A percentile compares a stretch with the other conserved stretches of the same genome.
phyloP scores from a whole-genome alignment of 2,888 invertebrate species.

The Ischnus inquisitorius region DNA sequence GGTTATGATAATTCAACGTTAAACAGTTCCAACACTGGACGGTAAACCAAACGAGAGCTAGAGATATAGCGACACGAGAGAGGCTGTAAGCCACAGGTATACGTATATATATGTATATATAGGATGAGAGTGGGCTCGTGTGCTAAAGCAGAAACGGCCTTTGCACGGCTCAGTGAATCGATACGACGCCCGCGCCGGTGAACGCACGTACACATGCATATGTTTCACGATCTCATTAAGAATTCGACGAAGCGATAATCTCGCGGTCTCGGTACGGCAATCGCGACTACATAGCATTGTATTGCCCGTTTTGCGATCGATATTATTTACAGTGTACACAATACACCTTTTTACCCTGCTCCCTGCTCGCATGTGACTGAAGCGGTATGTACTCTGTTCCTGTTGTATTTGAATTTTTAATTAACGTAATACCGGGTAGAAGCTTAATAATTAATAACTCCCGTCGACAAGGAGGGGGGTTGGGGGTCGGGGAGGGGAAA shows the following conservation, averaged over 20 bases:
- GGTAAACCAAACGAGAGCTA: slow-evolving; percentile 23
- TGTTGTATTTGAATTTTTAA: slow-evolving; percentile 79
- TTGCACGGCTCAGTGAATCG: slow-evolving; percentile 41
- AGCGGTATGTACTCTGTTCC: slow-evolving; percentile 69
- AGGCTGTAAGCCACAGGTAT: slow-evolving; percentile 21
- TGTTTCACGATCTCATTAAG: slow-evolving; percentile 7
- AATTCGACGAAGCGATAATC: slow-evolving; percentile 22
- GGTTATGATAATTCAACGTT: slow-evolving; percentile 78
- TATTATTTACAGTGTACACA: slow-evolving; percentile 14
- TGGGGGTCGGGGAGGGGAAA: slow-evolving; percentile 18
- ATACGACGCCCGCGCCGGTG: not conserved
- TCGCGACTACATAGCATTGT: not conserved
- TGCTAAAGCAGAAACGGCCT: slow-evolving; percentile 34
- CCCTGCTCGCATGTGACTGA: not conserved
- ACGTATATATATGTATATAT: no score
- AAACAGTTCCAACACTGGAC: slow-evolving; percentile 66
- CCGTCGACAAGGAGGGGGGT: slow-evolving; percentile 60
- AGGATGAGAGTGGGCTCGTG: slow-evolving; percentile 3
- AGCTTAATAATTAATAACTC: slow-evolving; percentile 82
- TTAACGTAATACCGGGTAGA: slow-evolving; percentile 78
- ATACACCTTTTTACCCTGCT: not conserved
- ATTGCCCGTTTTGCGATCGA: not conserved
- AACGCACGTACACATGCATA: not conserved
- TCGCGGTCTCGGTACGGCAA: slow-evolving; percentile 2
- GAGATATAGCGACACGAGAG: not conserved